A percentile compares a stretch with the other conserved stretches of the same genome.
These are phyloP conservation scores for Ranitomeya imitator DNA, from an alignment of 2,113 vertebrate genomes.

Conservation along the genomic window DNA sequence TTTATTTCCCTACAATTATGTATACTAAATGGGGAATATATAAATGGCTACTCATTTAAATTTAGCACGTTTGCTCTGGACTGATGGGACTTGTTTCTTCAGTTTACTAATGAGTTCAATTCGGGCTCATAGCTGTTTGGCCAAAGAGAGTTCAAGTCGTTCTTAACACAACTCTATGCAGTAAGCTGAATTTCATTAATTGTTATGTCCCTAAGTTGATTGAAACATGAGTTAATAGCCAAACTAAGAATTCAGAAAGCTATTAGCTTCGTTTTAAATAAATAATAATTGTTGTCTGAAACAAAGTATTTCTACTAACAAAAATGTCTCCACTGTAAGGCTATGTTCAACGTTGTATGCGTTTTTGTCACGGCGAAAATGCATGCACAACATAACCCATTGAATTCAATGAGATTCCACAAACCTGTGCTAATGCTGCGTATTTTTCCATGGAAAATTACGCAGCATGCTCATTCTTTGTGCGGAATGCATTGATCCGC, in stretches of 20 bases:
- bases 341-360: no score
- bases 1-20: slow-evolving; percentile 31
- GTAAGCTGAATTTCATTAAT: background rate
- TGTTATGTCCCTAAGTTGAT: slow-evolving; percentile 2
- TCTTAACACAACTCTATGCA: background rate
- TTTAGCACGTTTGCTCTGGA: slow-evolving; percentile 8
- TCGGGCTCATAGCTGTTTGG: background rate
- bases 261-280: background rate
- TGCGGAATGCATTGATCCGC: no score
- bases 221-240: background rate
- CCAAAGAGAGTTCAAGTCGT: background rate
- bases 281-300: background rate
- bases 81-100: slow-evolving; percentile 5
- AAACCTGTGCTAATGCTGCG: no score
- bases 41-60: slow-evolving; percentile 23
- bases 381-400: no score
- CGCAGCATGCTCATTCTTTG: no score
- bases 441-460: no score
- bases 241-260: background rate
- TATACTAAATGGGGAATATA: slow-evolving; percentile 24
- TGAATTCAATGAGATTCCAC: no score
- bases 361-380: no score
- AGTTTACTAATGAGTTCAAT: slow-evolving; percentile 34
- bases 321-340: background rate
- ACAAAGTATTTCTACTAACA: background rate